phyloP scores from a whole-genome alignment of 2,113 vertebrate species.

The Cairina moschata region DNA sequence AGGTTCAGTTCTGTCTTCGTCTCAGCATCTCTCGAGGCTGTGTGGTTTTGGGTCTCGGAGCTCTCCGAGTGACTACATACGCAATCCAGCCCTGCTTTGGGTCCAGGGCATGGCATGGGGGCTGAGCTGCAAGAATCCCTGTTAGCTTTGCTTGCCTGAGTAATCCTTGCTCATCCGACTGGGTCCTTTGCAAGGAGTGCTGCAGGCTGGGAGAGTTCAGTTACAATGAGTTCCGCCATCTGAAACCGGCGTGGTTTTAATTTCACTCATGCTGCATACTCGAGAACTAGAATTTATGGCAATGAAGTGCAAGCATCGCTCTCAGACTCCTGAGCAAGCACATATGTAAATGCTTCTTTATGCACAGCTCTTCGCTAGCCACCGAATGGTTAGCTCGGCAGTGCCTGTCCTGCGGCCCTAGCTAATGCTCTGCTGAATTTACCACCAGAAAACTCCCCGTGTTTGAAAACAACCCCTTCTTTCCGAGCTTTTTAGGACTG shows the following conservation, averaged over 20 bases:
- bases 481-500: not conserved
- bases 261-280: not conserved
- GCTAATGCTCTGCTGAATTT: not conserved
- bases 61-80: fast-evolving
- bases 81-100: not conserved
- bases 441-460: not conserved
- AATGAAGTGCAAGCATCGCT: not conserved
- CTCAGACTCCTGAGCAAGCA: not conserved
- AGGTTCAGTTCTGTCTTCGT: not conserved
- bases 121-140: not conserved
- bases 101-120: fast-evolving
- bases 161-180: not conserved
- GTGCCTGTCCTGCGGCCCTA: not conserved
- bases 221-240: not conserved
- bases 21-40: not conserved
- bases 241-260: not conserved
- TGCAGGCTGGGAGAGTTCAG: not conserved
- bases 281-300: not conserved
- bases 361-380: not conserved
- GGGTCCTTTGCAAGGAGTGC: not conserved
- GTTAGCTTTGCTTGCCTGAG: not conserved
- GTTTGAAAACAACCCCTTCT: not conserved
- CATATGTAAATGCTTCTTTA: not conserved
- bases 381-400: not conserved
- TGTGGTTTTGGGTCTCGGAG: not conserved